Conservation (phyloP, 2,113 vertebrate species). For the Quiscalus mexicanus region DNA sequence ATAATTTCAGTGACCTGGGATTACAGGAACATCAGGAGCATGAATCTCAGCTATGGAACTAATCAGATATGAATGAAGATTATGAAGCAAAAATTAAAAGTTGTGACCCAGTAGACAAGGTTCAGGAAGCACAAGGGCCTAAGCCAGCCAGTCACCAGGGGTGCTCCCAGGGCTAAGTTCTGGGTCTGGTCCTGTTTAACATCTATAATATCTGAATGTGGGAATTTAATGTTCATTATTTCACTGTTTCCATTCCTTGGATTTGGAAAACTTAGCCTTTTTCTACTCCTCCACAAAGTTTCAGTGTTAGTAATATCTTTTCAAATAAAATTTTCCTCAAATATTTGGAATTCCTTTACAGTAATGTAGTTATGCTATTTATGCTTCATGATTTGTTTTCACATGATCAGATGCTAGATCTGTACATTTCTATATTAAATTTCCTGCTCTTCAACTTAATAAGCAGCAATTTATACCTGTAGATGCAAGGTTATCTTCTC, state of each 20-base stretch:
- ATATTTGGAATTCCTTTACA: neutral
- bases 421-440: neutral
- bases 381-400: neutral
- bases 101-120: neutral
- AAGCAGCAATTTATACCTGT: neutral
- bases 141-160: fast-evolving
- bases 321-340: neutral
- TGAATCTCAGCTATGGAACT: neutral
- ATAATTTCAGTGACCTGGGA: neutral
- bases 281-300: neutral
- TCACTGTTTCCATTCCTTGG: neutral
- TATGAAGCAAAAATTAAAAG: neutral
- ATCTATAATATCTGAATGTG: neutral
- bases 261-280: neutral
- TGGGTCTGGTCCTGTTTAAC: neutral
- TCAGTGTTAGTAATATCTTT: neutral
- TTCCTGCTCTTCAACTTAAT: neutral
- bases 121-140: neutral
- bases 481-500: neutral
- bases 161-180: too few relatives aligned
- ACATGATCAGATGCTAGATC: neutral
- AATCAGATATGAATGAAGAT: neutral
- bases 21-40: neutral
- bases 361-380: neutral
- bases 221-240: neutral